Evolutionary conservation across 1,140 invertebrate genomes (phyloP), one percentile per base, ranked within the genome.

Genomic region (Drosophila pruinosa): DNA sequence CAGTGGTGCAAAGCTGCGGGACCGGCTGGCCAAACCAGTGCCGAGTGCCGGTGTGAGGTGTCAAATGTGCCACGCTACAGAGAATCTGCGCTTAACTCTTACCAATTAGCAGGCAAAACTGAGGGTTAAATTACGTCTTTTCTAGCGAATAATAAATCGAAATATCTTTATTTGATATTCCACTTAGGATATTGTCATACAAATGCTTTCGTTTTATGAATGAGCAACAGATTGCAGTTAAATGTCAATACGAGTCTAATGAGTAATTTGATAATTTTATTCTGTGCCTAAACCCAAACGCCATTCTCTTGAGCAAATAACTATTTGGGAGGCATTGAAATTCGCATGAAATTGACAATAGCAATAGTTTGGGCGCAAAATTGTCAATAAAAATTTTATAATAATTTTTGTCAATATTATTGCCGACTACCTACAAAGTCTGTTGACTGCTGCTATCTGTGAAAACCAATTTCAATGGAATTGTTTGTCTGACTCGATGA

Each of bases 381-480:
- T 41, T 50, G 43, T 68, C 48, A 72, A 72, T 64, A 81, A 86
- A 77, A 73, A 57, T 63, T 63, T 62, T 54, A 69, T 86, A 81
- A 81, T 86, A 58, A 31, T 57, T 74, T 77, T 53, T 21, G 70
- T 59, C 77, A 85, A 85, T 74, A 81, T 86, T 81, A 53, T 86
- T 47, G 48, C 2, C 36, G n/a, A 34, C 64, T 57, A 52, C 39
- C 62, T 57, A 68, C 75, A 39, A 47, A 63, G 54, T 58, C 31
- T 34, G 62, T 31, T 43, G 56, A 45, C 48, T 79, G 59, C 71
- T 69, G 69, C 61, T 64, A 58, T 56, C 62, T 61, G 43, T 53
- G 53, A 65, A 78, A 65, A 8, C 67, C 76, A 34, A 77, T 68
- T 85, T 85, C 81, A 86, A 80, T 77, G 73, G 81, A 85, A 85